Base-by-base conservation (phyloP, 1,140 invertebrate species). In the Zaprionus nigranus region DNA sequence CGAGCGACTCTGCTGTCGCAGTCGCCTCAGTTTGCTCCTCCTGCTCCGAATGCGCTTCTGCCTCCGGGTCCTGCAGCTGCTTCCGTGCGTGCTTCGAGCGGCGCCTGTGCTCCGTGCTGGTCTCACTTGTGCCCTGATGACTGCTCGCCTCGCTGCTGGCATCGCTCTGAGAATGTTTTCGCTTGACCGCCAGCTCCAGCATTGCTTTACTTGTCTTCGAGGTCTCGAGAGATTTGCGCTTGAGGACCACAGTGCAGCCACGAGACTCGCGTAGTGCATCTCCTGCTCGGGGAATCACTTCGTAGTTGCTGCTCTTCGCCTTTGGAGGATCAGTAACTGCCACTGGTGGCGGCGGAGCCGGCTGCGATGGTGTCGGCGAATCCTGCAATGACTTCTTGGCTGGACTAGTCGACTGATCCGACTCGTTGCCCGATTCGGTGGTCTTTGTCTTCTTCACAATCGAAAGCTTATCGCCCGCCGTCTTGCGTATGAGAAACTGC, bases 401-500 rank as follows among this genome's bases (percentile, higher is more conserved):
- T 2, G 85, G 85, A 40, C 82, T 90, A 1, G 13, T 24, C 4
- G 84, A 76, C 20, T 88, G 86, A 71, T 90, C 87, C 0, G 90
- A 91, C 6, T 92, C 87, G 12, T 86, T 92, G 22, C 84, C 91
- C n/a, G 86, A 88, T 22, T 90, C 91, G 5, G 76, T 79, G 17
- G 80, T 43, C 34, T 87, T 91, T 0, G 75, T 82, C 59, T 92
- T 92, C 49, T 92, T 92, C 0, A 92, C 84, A 57, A 92, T 92
- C 2, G 92, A 92, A 26, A 92, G 67, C 76, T 92, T 90, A 60
- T 92, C 90, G 9, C 80, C 92, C 2, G 82, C 86, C 0, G 91
- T 92, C 57, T 92, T 88, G 17, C 91, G 81, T 59, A 92, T 92
- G 54, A 93, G 92, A 61, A 86, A 91, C 66, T 92, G 92, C 15